Evolutionary conservation across 2,888 invertebrate species (phyloP), one percentile per base, ranked within the genome.

Genomic region (Protodeltote pygarga): DNA sequence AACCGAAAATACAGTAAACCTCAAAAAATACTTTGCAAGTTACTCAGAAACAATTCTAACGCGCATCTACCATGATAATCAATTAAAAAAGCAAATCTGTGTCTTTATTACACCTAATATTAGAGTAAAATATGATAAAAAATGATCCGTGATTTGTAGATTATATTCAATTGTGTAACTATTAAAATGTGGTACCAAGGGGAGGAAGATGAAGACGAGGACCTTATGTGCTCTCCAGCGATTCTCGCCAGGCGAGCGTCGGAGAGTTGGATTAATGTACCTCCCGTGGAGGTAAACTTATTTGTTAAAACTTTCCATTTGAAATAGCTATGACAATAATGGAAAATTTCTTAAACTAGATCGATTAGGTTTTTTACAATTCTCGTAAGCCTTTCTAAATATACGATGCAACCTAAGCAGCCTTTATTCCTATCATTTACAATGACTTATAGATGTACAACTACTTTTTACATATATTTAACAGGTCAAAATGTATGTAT

Each of bases 231-330:
- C 91, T 97, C 97, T 74, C 97, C 97, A 61, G 97, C 97, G 51
- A 93, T 97, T 60, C 93, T 97, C 90, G 97, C 97, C 51, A 93
- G 97, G 63, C 93, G 97, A 65, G 97, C 97, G 34, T 96, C 96
- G 11, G 97, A 97, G 84, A 97, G 97, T 83, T 97, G 97, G 97
- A 97, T 97, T 71, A 95, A 96, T 75, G 95, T 96, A 65, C 97
- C 97, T 83, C 97, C 97, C 35, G 94, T 95, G 51, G 97, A 97
- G 97, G 97, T 97, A 94, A 77, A 72, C 65, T 65, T 28, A 38
- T 16, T 34, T 31, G 10, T 27, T 20, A 24, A 47, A 41, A 35
- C 37, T 45, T 58, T 52, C 42, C 55, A 41, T n/a, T n/a, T n/a
- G n/a, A n/a, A n/a, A n/a, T n/a, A n/a, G n/a, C n/a, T n/a, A n/a